Evolutionary conservation across 2,113 vertebrate species (phyloP).

Genomic region (Tenrec ecaudatus): DNA sequence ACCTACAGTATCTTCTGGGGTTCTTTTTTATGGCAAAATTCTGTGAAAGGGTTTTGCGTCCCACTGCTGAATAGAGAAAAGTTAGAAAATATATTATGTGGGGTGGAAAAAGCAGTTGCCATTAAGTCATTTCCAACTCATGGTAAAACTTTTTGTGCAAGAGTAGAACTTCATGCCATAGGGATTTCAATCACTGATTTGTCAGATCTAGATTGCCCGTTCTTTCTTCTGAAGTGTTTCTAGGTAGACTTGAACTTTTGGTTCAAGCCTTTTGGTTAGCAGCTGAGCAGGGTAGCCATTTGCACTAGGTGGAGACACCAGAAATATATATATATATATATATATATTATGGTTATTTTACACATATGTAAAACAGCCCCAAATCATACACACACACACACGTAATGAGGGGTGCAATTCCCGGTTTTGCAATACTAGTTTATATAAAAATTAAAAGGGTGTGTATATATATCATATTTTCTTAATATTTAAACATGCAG

Average conservation of each 20-base stretch:
- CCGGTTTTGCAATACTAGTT: slow-evolving; percentile 6
- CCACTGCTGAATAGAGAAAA: background rate
- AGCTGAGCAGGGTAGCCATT: background rate
- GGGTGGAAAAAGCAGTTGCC: background rate
- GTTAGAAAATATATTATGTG: background rate
- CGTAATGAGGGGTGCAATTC: background rate
- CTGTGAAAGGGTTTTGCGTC: background rate
- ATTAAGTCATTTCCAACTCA: background rate
- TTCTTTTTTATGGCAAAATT: slow-evolving; percentile 63
- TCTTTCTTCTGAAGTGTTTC: background rate
- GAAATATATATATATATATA: background rate
- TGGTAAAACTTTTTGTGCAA: background rate
- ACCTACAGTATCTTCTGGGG: background rate
- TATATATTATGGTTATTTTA: background rate
- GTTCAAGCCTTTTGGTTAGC: background rate
- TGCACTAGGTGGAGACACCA: background rate
- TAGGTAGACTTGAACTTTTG: background rate
- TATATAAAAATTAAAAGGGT: slow-evolving; percentile 52
- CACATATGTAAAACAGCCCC: background rate
- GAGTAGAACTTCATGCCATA: background rate
- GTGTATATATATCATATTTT: slow-evolving; percentile 8
- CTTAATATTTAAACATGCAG: slow-evolving; percentile 8
- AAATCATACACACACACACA: background rate
- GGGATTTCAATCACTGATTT: background rate
- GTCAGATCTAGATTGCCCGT: background rate